A percentile compares a stretch with the other conserved stretches of the same genome.
Evolutionary conservation across 53 echinoderm and acorn worm genomes (phyloP).

Genomic region (Paracentrotus lividus): DNA sequence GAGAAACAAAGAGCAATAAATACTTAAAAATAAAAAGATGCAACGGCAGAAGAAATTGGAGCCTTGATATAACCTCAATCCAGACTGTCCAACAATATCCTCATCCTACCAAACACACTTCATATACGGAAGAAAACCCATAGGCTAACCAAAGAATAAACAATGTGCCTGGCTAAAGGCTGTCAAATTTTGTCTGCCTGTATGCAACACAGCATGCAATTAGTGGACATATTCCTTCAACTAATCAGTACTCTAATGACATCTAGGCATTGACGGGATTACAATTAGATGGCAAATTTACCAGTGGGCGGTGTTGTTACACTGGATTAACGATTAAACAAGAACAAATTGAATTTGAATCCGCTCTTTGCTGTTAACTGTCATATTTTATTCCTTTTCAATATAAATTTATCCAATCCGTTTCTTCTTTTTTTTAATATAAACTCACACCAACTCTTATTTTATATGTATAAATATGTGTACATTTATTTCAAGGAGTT

Average conservation of each 20-base stretch:
- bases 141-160: not conserved
- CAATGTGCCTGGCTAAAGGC: not conserved
- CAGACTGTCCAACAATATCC: not conserved
- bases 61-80: not conserved
- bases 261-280: not conserved
- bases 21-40: not conserved
- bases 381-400: not conserved
- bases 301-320: not conserved
- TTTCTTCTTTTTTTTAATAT: no score
- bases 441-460: no score
- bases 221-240: not conserved
- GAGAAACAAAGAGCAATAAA: not conserved
- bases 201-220: not conserved
- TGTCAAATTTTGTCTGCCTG: not conserved
- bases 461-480: no score
- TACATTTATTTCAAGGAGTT: no score
- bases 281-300: not conserved
- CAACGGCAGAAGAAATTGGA: not conserved
- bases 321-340: not conserved
- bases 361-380: not conserved
- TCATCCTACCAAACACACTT: not conserved
- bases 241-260: slow-evolving; percentile 6
- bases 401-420: no score
- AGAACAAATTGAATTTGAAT: not conserved
- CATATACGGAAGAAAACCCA: not conserved